Base-by-base conservation (phyloP, 2,113 vertebrate genomes). In the Arenaria interpres region DNA sequence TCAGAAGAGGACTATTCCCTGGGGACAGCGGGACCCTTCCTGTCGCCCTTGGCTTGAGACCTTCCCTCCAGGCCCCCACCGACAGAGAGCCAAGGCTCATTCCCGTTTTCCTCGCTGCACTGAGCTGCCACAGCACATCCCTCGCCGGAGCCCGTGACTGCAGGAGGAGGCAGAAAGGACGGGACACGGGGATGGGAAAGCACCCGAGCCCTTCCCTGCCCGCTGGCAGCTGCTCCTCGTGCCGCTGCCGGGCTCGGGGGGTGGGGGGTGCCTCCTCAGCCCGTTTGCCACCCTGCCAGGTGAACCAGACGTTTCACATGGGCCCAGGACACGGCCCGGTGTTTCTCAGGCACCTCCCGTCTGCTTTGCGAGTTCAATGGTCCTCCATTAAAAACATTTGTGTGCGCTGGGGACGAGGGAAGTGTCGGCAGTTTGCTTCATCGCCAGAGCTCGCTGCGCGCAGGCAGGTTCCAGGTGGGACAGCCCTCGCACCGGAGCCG, bases 81-180 rank as follows among this genome's bases (percentile, higher is more conserved):
- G 45, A 46, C 33, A 13, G 33, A 12, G 9, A 17, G 12, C 56
- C 23, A 28, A 0, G 2, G 35, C 71, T 69, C 1, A 0, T 5
- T 82, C 24, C 39, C 71, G 17, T 66, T 50, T 59, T 27, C 41
- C 41, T 67, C 0, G 0, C 35, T 68, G 64, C 13, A 14, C 22
- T 0, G 7, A 87, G 46, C 37, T 2, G 2, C 35, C 0, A 2
- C 46, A 25, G 43, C 14, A 1, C 5, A 0, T 56, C 53, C 53
- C 43, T 23, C 28, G 21, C 81, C 12, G 9, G 25, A 77, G 39
- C 76, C 54, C 2, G 0, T 2, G 19, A 5, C 53, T 67, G n/a
- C 59, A 17, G 54, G 80, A 66, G 60, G 85, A 53, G 21, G 32
- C 9, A 41, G 53, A 6, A 66, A 24, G 56, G 60, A 71, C 0